These are phyloP conservation scores for Limnephilus marmoratus DNA, from an alignment of 2,888 invertebrate genomes.

Conservation along the genomic window DNA sequence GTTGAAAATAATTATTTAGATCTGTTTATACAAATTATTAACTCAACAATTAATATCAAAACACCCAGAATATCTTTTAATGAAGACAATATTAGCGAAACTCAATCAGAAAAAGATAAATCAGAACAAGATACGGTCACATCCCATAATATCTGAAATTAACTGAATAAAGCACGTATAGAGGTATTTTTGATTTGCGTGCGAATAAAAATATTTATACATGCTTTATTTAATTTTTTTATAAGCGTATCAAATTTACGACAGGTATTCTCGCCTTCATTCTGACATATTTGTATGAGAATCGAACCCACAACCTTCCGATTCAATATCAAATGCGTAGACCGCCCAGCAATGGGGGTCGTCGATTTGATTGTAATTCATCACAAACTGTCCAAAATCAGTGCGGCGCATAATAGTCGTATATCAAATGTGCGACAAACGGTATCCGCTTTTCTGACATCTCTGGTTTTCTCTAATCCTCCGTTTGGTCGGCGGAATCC, in stretches of 20 bases:
- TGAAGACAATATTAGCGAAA: too few species aligned
- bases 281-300: background rate
- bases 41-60: too few species aligned
- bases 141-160: too few species aligned
- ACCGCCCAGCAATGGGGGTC: background rate
- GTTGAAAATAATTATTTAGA: too few species aligned
- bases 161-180: too few species aligned
- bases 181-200: too few species aligned
- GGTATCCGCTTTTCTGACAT: background rate
- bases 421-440: background rate
- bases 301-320: background rate
- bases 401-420: background rate
- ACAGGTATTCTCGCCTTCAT: background rate
- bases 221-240: too few species aligned
- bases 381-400: background rate
- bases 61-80: too few species aligned
- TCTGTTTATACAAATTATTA: too few species aligned
- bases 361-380: background rate
- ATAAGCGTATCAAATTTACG: background rate
- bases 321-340: background rate
- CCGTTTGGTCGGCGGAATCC: constrained; percentile 38
- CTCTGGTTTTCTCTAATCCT: constrained; percentile 45
- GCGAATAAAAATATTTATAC: too few species aligned
- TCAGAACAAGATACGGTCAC: too few species aligned
- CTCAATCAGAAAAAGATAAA: too few species aligned